These are phyloP conservation scores for Glyptemys insculpta DNA, from an alignment of 2,797 vertebrate genomes.

Conservation along the genomic window DNA sequence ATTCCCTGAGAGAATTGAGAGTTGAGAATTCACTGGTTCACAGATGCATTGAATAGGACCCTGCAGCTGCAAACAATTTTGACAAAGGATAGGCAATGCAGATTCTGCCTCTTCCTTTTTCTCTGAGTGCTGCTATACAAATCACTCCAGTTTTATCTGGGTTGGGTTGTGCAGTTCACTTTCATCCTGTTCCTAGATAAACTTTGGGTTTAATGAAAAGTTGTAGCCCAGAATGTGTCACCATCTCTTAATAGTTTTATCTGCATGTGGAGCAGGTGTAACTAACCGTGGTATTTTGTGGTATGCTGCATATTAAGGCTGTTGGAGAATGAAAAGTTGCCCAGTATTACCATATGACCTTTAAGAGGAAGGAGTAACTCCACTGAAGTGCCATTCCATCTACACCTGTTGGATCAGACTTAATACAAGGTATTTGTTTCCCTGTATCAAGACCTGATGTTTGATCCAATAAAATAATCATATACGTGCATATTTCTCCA, in stretches of 20 bases:
- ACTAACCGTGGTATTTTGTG: neutral
- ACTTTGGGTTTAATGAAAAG: no score
- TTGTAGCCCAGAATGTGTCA: neutral
- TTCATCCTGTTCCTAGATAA: neutral
- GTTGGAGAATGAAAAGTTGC: neutral
- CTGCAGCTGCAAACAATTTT: no score
- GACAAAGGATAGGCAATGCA: no score
- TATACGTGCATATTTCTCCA: neutral
- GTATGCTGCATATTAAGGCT: neutral
- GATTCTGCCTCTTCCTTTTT: no score
- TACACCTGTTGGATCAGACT: neutral
- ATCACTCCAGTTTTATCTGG: no score
- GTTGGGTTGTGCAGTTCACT: no score
- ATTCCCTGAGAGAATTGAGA: no score
- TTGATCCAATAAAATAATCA: neutral
- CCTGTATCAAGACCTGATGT: neutral
- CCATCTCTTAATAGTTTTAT: neutral
- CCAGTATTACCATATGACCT: neutral
- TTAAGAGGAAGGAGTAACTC: no score
- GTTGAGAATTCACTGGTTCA: no score
- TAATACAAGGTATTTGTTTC: neutral
- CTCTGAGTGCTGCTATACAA: no score
- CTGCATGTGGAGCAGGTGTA: fast-evolving
- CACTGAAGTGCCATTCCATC: no score
- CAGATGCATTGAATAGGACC: no score